phyloP scores from a whole-genome alignment of 2,888 invertebrate genomes.

The Acleris emargana region DNA sequence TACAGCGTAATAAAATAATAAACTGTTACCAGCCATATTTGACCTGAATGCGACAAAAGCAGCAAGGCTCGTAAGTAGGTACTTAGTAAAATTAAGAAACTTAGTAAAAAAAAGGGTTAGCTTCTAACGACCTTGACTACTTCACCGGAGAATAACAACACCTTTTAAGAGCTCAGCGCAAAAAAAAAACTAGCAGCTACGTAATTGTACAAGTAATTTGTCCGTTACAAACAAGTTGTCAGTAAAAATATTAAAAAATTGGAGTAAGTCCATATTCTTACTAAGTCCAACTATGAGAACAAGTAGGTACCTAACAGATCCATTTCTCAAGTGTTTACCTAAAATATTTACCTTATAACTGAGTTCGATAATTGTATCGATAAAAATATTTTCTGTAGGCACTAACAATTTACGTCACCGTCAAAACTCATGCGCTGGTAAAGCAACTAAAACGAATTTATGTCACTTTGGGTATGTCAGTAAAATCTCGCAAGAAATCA shows the following conservation, averaged over 20 bases:
- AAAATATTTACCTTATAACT: background rate
- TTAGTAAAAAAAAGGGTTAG: too few species aligned
- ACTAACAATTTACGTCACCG: slow-evolving; percentile 59
- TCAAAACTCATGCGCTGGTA: slow-evolving; percentile 18
- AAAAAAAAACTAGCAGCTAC: too few species aligned
- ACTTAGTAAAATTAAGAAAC: background rate
- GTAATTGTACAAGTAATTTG: too few species aligned
- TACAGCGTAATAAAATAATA: slow-evolving; percentile 12
- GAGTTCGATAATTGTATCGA: slow-evolving; percentile 7
- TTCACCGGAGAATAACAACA: too few species aligned
- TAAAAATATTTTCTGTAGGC: slow-evolving; percentile 23
- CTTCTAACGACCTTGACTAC: too few species aligned
- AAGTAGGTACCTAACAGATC: too few species aligned
- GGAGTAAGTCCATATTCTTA: too few species aligned
- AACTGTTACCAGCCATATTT: slow-evolving; percentile 4
- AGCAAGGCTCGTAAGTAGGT: background rate
- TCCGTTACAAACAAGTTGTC: too few species aligned
- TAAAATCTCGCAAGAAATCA: slow-evolving; percentile 52
- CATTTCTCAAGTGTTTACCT: too few species aligned
- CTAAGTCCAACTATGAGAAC: too few species aligned
- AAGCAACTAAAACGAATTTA: slow-evolving; percentile 45
- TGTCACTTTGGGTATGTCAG: slow-evolving; percentile 55
- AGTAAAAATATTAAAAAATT: too few species aligned
- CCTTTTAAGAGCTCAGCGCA: too few species aligned
- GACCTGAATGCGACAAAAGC: background rate